Percentiles rank a stretch among this genome's conserved stretches.
Evolutionary conservation across 2,888 invertebrate genomes (phyloP).

Genomic region (Chrysina gloriosa): DNA sequence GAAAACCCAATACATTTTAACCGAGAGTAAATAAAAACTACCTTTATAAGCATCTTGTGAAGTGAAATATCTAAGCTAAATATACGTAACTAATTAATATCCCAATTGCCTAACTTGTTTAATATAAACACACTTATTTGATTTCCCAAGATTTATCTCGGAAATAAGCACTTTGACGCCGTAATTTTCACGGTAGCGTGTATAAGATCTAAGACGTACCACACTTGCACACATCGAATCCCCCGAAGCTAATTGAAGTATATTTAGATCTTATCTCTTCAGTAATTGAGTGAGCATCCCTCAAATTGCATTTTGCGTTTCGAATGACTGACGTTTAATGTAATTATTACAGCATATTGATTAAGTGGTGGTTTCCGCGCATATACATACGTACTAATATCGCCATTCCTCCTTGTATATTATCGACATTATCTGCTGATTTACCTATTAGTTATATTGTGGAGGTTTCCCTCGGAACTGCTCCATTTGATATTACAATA

Average conservation of each 20-base stretch:
- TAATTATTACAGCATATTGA: constrained; percentile 46
- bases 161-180: constrained; percentile 2
- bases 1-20: too few relatives aligned
- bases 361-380: constrained; percentile 36
- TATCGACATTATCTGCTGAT: not conserved
- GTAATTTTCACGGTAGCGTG: constrained; percentile 5
- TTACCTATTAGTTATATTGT: not conserved
- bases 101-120: not conserved
- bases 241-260: constrained; percentile 36
- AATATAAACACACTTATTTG: constrained; percentile 1
- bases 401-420: not conserved
- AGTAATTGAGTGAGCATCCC: constrained; percentile 44
- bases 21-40: too few relatives aligned
- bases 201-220: not conserved
- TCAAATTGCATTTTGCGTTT: constrained; percentile 48
- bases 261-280: constrained; percentile 43
- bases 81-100: not conserved
- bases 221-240: constrained; percentile 1
- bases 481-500: too few relatives aligned
- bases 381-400: not conserved
- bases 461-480: too few relatives aligned
- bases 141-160: constrained; percentile 14
- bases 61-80: not conserved
- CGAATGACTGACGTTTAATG: constrained; percentile 46
- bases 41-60: too few relatives aligned